Evolutionary conservation across 2,797 vertebrate genomes (phyloP).

Genomic region (Fringilla coelebs): DNA sequence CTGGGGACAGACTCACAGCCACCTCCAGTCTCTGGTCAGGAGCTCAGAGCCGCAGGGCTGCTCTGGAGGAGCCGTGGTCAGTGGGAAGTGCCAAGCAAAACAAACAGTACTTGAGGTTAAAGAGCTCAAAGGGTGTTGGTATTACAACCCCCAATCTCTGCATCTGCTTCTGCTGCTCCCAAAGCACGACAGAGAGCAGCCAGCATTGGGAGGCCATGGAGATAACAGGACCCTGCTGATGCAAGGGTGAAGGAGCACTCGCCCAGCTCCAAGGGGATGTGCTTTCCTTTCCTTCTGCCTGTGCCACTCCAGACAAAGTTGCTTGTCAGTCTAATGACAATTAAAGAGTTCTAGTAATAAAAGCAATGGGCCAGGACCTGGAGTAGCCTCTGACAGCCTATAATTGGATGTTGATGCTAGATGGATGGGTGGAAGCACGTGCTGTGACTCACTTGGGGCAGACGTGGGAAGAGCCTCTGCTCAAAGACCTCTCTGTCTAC

Average conservation of each 20-base stretch:
- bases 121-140: not conserved
- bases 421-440: not conserved
- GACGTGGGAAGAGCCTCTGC: not conserved
- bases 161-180: not conserved
- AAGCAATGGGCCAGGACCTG: not conserved
- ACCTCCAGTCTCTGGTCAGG: not conserved
- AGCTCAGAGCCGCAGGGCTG: not conserved
- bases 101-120: slow-evolving; percentile 31
- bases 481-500: not conserved
- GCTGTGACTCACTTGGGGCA: not conserved
- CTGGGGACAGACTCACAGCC: not conserved
- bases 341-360: not conserved
- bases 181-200: not conserved
- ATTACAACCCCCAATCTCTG: not conserved
- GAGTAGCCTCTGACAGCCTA: not conserved
- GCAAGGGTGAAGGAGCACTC: not conserved
- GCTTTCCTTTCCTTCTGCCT: not conserved
- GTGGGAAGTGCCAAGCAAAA: slow-evolving; percentile 30
- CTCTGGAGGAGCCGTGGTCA: accelerated
- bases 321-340: not conserved
- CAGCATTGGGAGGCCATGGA: not conserved
- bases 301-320: not conserved
- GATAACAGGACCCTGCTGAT: not conserved
- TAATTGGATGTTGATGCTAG: not conserved
- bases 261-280: not conserved